Percentiles rank a stretch among this genome's conserved stretches.
These are phyloP conservation scores for Gnathonemus longibarbis DNA, from an alignment of 2,113 vertebrate species.

Conservation along the genomic window DNA sequence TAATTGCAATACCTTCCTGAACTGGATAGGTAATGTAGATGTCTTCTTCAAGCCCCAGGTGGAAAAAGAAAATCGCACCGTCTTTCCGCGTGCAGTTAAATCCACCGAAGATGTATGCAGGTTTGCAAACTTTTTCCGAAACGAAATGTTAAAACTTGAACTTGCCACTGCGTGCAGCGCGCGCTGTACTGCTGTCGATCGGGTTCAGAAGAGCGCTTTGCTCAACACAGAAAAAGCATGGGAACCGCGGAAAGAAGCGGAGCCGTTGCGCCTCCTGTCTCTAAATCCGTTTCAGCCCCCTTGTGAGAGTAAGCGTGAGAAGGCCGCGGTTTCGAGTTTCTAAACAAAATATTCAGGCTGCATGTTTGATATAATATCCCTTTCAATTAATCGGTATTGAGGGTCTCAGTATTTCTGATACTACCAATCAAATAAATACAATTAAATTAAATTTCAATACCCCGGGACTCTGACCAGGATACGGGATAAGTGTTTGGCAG, in stretches of 20 bases:
- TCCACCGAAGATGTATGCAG: conserved; percentile 16
- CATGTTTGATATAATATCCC: background rate
- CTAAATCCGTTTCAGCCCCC: background rate
- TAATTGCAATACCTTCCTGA: background rate
- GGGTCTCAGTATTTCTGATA: background rate
- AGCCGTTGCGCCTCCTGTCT: conserved; percentile 44
- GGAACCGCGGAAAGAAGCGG: conserved; percentile 5
- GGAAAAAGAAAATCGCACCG: conserved; percentile 19
- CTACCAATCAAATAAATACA: background rate
- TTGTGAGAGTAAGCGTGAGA: conserved; percentile 4
- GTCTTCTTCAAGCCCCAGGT: conserved; percentile 38
- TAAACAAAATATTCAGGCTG: conserved; percentile 17
- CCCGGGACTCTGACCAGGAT: background rate
- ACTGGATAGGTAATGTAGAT: conserved; percentile 22
- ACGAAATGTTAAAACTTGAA: conserved; percentile 1
- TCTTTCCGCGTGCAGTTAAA: conserved; percentile 31
- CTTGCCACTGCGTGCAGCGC: conserved; percentile 13
- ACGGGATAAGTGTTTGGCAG: background rate
- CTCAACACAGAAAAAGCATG: conserved; percentile 22
- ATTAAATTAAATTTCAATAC: background rate
- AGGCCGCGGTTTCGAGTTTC: conserved; percentile 10
- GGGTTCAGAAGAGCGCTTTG: conserved; percentile 25
- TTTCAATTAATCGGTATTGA: background rate
- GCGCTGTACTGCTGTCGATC: background rate
- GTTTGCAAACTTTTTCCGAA: background rate